These are phyloP conservation scores for Coracopsis vasa DNA, from an alignment of 2,113 vertebrate genomes.

Conservation along the genomic window DNA sequence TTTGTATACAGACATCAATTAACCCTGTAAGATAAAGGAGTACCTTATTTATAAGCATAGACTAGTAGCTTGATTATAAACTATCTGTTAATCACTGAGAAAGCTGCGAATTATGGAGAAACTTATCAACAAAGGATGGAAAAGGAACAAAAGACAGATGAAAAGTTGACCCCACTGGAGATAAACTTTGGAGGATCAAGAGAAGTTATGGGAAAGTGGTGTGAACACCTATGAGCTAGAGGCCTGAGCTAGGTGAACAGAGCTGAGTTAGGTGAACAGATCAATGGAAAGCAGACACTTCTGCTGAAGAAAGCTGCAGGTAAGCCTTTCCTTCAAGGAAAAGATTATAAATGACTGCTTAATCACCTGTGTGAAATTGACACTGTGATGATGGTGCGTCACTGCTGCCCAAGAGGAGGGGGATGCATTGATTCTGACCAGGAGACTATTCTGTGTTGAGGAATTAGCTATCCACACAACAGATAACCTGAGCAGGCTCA, in stretches of 20 bases:
- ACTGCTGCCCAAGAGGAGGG: not conserved
- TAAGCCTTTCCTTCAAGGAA: not conserved
- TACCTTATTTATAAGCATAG: not conserved
- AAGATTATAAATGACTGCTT: not conserved
- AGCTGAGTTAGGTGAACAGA: not conserved
- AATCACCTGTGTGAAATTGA: not conserved
- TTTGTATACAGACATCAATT: not conserved
- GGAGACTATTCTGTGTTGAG: not conserved
- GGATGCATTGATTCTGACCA: not conserved
- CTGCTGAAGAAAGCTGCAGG: not conserved
- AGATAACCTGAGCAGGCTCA: not conserved
- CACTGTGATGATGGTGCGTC: not conserved
- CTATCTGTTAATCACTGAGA: not conserved
- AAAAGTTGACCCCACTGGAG: not conserved
- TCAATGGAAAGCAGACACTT: not conserved
- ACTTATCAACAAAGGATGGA: not conserved
- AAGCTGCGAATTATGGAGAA: not conserved
- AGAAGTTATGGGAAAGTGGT: not conserved
- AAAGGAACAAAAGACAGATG: not conserved
- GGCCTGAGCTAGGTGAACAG: not conserved
- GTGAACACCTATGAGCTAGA: not conserved
- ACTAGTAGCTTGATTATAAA: not conserved
- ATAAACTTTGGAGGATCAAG: not conserved
- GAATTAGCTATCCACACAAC: not conserved
- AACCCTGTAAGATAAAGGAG: not conserved